Evolutionary conservation across 2,888 invertebrate species (phyloP), one percentile per base, ranked within the genome.

Genomic region (Chydorus sphaericus): DNA sequence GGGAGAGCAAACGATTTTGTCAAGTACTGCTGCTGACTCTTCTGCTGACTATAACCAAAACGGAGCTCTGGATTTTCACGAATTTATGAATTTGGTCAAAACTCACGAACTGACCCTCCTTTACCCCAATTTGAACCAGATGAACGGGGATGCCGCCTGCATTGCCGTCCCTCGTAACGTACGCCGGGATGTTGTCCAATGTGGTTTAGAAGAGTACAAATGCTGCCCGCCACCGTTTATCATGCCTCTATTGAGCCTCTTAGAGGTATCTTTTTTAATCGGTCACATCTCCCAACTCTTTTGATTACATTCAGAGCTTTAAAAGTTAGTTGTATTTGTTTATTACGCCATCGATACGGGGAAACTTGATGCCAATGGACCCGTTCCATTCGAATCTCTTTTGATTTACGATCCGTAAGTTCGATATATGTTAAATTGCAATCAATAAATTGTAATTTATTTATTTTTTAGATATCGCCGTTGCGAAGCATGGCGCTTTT

Each of bases 151-250:
- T 16, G 55, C 55, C 18, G 67, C 70, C 20, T 63, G 65, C 48
- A 65, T 70, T 64, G 62, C 77, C 68, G 57, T 74, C 66, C 63
- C 80, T 69, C 65, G 73, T 70, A 61, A 74, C 69, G 66, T 75
- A 72, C 74, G 70, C 61, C 66, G 63, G 23, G 67, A 68, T 5
- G 65, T 69, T 56, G 73, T 74, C 59, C 70, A 70, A 20, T 80
- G 82, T 5, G 93, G 93, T 70, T 84, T 91, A 66, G 85, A 89
- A 64, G 85, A 92, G 67, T 97, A 96, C 74, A 83, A 80, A 59
- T 93, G 97, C 67, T 83, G 82, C 68, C 97, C 96, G 14, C 77
- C 77, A 3, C 97, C 96, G 1, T 83, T 97, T 55, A 88, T 91
- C 66, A 92, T 97, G 86, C 79, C 93, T 60, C 72, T 89, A 59